Base-by-base conservation (phyloP, 2,888 invertebrate genomes). In the Herminia tarsipennalis region DNA sequence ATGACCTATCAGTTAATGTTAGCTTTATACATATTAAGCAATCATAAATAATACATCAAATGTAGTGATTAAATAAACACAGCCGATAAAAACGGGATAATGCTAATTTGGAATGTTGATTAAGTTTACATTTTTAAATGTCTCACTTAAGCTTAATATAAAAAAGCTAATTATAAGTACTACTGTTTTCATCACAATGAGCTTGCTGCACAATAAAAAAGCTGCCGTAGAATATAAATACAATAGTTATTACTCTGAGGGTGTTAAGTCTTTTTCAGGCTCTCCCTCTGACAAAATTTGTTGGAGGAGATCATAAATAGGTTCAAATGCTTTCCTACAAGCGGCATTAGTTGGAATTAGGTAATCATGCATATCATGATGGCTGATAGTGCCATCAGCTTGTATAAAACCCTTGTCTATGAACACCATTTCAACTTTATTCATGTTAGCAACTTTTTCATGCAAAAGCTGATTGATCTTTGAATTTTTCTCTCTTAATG, bases 301-400 rank as follows among this genome's bases (percentile, higher is more conserved):
- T 54, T 94, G 92, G 12, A 97, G 87, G 55, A 97, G 91, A 82
- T 97, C 96, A 81, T 96, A 94, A 35, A 97, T 94, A 12, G 96
- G 96, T 84, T 96, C 96, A 82, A 97, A 97, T 5, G 96, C 95
- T 85, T 97, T 97, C 73, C 94, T 93, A 82, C 97, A 97, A 39
- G 98, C 98, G 35, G 95, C 93, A 84, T 96, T 96, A 1, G 97
- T 97, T 48, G 97, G 93, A 75, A 97, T 95, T 35, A 98, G 93
- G 84, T 97, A 98, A 85, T 98, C 98, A 77, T 96, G 95, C 96
- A 98, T 96, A 78, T 98, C 98, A 73, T 95, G 95, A 76, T 96
- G 97, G 76, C 96, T 96, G 47, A 98, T 97, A 29, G 94, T 94
- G 2, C 96, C 96, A 87, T 96, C 96, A 32, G 93, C 92, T 81